Evolutionary conservation across 2,797 vertebrate species (phyloP).

Genomic region (Thaleichthys pacificus): DNA sequence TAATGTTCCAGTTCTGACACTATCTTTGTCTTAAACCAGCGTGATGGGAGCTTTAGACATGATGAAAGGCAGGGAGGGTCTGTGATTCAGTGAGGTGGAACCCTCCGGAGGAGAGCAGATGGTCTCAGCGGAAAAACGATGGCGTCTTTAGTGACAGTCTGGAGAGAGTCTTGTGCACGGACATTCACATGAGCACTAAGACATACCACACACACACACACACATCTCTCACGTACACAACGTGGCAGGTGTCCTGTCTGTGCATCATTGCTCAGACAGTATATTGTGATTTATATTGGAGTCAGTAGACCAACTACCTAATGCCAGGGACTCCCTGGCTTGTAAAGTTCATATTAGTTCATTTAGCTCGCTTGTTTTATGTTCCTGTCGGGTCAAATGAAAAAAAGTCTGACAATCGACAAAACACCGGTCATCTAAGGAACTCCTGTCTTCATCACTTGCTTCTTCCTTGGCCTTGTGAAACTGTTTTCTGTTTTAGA

Average conservation of each 20-base stretch:
- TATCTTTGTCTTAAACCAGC: conserved; percentile 56
- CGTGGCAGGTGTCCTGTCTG: conserved; percentile 23
- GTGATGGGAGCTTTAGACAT: conserved; percentile 73
- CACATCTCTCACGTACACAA: no score
- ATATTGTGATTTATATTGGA: conserved; percentile 28
- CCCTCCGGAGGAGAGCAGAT: conserved; percentile 38
- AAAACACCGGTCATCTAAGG: no score
- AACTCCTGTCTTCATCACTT: no score
- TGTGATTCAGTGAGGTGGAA: conserved; percentile 70
- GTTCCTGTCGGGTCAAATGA: no score
- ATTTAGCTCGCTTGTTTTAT: no score
- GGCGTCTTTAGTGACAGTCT: conserved; percentile 40
- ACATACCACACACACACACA: not conserved
- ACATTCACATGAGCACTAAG: not conserved
- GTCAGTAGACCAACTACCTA: conserved; percentile 6
- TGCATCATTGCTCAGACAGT: no score
- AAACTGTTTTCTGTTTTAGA: not conserved
- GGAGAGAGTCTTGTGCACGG: conserved; percentile 19
- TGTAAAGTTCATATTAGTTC: not conserved
- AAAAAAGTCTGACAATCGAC: no score
- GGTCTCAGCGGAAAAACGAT: conserved; percentile 34
- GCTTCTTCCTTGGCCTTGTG: no score
- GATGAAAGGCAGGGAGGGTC: conserved; percentile 67
- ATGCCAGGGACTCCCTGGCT: not conserved
- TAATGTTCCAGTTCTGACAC: conserved; percentile 59